phyloP scores from a whole-genome alignment of 1,140 invertebrate species.

The Nylanderia fulva region DNA sequence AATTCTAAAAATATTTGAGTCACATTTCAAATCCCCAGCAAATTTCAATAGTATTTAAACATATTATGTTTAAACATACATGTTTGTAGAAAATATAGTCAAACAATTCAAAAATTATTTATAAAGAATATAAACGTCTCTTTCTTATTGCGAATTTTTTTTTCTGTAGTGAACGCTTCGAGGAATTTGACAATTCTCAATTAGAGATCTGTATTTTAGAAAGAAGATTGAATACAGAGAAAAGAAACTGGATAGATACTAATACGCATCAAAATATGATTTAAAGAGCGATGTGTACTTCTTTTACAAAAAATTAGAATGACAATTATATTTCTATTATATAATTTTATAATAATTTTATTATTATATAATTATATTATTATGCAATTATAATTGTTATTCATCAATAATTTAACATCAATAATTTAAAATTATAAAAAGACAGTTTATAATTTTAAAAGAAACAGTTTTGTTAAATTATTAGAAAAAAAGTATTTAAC shows the following conservation, averaged over 20 bases:
- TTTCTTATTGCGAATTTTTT: neutral
- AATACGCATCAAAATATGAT: neutral
- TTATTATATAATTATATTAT: no score
- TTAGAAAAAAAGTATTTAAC: neutral
- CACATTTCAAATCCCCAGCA: neutral
- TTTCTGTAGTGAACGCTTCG: conserved; percentile 7
- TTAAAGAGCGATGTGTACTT: neutral
- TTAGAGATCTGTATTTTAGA: neutral
- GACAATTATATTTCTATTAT: neutral
- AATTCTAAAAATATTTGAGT: neutral
- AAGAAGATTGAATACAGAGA: neutral
- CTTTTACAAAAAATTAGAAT: neutral
- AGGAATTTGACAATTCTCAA: conserved; percentile 12
- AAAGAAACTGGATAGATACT: neutral
- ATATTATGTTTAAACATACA: neutral
- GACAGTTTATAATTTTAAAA: no score
- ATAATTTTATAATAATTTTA: no score
- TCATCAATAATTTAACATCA: no score
- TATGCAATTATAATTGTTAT: no score
- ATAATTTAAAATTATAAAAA: no score
- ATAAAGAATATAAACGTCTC: neutral
- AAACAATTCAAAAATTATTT: conserved; percentile 1
- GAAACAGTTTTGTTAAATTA: neutral
- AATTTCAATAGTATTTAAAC: neutral
- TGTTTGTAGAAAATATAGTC: neutral